Evolutionary conservation across 2,113 vertebrate genomes (phyloP), one percentile per base, ranked within the genome.

Genomic region (Emydura subglobosa): DNA sequence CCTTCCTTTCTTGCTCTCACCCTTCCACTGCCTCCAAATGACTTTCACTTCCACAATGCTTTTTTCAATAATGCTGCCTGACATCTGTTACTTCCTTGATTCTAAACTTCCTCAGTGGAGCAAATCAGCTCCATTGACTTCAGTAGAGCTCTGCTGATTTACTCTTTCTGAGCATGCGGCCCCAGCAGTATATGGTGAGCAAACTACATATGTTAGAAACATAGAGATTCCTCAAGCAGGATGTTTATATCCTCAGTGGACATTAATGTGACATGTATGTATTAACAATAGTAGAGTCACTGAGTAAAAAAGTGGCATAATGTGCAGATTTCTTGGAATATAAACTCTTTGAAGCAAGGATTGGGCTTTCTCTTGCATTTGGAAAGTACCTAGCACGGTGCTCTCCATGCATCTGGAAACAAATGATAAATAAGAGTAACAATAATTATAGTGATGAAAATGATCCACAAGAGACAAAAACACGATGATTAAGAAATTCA

Each of bases 221-320:
- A 50, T 68, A 61, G 42, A 83, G 87, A 79, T 94, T 95, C 96
- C 81, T 96, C 57, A 83, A 81, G 76, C 84, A 95, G 91, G 91
- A 68, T 96, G 85, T 94, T 97, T 94, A 96, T 83, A 94, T 80
- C 55, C 79, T 94, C 76, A 68, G 72, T 96, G 95, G 95, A 94
- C 82, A 81, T 91, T 93, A 96, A 82, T 83, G 72, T 95, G 90
- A 65, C 91, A 57, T 68, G 68, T 59, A 93, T 86, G 74, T 1
- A 85, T 96, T 94, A 93, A 50, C 92, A 95, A 65, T 88, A 90
- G 95, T 93, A 96, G 91, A 92, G 54, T 5, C 31, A 85, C 80
- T 89, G 90, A 94, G 91, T 83, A 93, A 85, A 90, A 87, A 89
- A 96, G 82, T 80, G 27, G 0, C 0, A 65, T 92, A 88, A 94